Evolutionary conservation across 2,888 invertebrate species (phyloP), one percentile per base, ranked within the genome.

Genomic region (Malachius bipustulatus): DNA sequence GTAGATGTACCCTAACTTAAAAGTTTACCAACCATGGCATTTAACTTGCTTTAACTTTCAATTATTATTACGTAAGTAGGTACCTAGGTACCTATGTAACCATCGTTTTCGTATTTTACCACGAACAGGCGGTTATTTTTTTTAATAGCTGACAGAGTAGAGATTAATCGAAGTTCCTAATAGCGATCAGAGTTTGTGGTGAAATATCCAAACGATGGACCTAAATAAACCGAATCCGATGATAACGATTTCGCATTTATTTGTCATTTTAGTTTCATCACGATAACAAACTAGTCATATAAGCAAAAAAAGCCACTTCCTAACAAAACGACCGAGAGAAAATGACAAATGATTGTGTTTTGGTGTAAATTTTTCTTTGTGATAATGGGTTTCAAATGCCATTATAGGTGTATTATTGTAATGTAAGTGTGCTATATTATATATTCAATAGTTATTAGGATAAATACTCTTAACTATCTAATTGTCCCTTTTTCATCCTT

Each of bases 331-430:
- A 41, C 28, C 41, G n/a, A 19, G 6, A 19, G 24, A 41, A 46
- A 46, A 49, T 45, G 48, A 47, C 49, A 48, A 47, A 45, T 48
- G 40, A 47, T 46, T 36, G 37, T 44, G n/a, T n/a, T n/a, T n/a
- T n/a, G n/a, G n/a, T 39, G 30, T 31, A 31, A 26, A 11, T 42
- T 42, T 44, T 38, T 45, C 47, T 46, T 54, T 52, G 51, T 55
- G 51, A 56, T 54, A 50, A 55, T 55, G n/a, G 55, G 54, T 56
- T 55, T 56, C 52, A 56, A 58, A 57, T 58, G 58, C 59, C 57
- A 56, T 59, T 55, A 52, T 55, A 51, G 44, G 39, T 54, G 54
- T 56, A 52, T 47, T 47, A 39, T 48, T 54, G 56, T 60, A 57
- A 54, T 54, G 56, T 60, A 57, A 54, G 59, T 60, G 59, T 60